Conservation (phyloP, 2,113 vertebrate genomes). For the Bujurquina vittata region DNA sequence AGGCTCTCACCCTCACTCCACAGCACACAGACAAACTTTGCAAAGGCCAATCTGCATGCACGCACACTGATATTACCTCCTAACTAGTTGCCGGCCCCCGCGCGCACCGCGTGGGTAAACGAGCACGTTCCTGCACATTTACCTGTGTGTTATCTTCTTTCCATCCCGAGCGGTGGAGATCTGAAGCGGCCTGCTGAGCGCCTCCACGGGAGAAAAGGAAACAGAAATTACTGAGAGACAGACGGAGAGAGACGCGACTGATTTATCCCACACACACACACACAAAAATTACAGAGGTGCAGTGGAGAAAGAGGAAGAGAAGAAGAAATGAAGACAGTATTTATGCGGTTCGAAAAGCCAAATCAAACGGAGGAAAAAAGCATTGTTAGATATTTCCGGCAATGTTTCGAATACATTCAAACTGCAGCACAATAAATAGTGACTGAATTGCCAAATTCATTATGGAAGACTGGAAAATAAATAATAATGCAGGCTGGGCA, state of each 20-base stretch:
- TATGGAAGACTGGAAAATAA: not conserved
- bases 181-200: slow-evolving; percentile 32
- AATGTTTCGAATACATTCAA: not conserved
- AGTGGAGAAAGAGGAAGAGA: not conserved
- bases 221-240: slow-evolving; percentile 9
- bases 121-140: slow-evolving; percentile 8
- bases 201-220: slow-evolving; percentile 15
- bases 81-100: not conserved
- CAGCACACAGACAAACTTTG: not conserved
- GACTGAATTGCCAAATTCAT: not conserved
- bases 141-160: slow-evolving; percentile 32
- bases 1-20: not conserved
- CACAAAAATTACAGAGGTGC: not conserved
- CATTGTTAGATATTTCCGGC: not conserved
- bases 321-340: not conserved
- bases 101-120: not conserved
- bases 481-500: not conserved
- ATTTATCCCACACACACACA: slow-evolving; percentile 3
- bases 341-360: not conserved
- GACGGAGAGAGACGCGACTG: not conserved
- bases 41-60: not conserved
- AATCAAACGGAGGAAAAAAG: not conserved
- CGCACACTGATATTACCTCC: not conserved
- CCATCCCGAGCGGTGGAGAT: slow-evolving; percentile 9
- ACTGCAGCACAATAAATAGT: not conserved